Conservation (phyloP, 2,113 vertebrate species). For the Otolemur garnettii region DNA sequence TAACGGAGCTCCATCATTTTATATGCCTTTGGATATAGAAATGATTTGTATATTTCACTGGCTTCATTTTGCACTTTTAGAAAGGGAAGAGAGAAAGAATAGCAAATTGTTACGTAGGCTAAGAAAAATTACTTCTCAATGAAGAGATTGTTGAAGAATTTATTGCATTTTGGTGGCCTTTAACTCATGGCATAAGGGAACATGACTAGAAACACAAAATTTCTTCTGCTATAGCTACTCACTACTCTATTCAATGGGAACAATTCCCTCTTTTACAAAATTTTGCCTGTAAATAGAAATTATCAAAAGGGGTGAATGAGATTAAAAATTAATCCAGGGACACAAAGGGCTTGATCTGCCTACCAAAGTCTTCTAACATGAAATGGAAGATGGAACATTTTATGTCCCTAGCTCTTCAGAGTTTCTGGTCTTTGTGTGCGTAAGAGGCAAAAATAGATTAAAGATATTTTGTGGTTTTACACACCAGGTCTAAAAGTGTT, state of each 20-base stretch:
- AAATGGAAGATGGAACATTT: not conserved
- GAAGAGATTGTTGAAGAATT: not conserved
- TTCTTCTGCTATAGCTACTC: not conserved
- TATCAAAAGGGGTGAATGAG: not conserved
- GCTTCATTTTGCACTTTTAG: not conserved
- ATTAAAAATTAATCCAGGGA: not conserved
- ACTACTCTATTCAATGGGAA: not conserved
- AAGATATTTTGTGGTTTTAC: slow-evolving; percentile 19
- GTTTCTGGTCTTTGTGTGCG: not conserved
- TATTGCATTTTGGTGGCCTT: not conserved
- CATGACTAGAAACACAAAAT: not conserved
- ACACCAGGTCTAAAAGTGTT: not conserved
- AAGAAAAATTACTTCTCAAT: not conserved
- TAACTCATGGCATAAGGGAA: not conserved
- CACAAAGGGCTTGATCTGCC: not conserved
- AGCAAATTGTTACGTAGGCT: not conserved
- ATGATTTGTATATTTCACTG: not conserved
- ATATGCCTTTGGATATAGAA: not conserved
- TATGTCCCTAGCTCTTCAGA: not conserved
- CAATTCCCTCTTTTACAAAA: not conserved
- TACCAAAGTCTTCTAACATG: not conserved
- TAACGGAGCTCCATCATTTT: not conserved
- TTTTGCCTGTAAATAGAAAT: not conserved
- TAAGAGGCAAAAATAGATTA: not conserved
- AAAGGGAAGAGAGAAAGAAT: slow-evolving; percentile 5